Percentiles rank a stretch among this genome's conserved stretches.
These are phyloP conservation scores for Drosophila emarginata DNA, from an alignment of 2,888 invertebrate genomes.

Conservation along the genomic window DNA sequence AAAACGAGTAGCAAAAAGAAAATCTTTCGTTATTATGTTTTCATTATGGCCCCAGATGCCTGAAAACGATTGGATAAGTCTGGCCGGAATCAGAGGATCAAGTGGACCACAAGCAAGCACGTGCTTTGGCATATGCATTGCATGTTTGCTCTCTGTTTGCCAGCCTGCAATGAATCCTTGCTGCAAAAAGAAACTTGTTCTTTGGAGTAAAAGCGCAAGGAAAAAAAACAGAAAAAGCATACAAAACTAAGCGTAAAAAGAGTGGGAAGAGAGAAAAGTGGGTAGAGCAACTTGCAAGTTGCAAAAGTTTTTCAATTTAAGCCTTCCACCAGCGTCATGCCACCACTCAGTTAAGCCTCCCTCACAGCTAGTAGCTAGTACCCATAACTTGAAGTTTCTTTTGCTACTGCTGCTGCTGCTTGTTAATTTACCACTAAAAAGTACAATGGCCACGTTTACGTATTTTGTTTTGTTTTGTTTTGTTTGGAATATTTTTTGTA, in stretches of 20 bases:
- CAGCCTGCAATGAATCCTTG: constrained; percentile 59
- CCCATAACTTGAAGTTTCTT: constrained; percentile 17
- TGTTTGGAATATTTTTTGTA: neutral
- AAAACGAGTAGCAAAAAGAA: neutral
- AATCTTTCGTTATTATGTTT: constrained; percentile 6
- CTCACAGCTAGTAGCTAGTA: constrained; percentile 7
- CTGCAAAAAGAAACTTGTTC: constrained; percentile 38
- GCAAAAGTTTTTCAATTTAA: constrained; percentile 73
- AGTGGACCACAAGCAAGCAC: constrained; percentile 4
- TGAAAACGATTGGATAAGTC: neutral
- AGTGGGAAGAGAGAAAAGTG: neutral
- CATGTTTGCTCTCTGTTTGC: constrained; percentile 34
- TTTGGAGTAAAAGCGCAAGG: constrained; percentile 27
- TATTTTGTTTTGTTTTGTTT: neutral
- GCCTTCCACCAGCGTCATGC: constrained; percentile 28
- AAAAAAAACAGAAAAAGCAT: neutral
- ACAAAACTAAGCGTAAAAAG: neutral
- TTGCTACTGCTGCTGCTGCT: constrained; percentile 27
- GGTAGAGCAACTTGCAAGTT: constrained; percentile 60
- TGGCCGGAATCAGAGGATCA: constrained; percentile 10
- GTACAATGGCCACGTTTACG: constrained; percentile 60
- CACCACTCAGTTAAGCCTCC: neutral
- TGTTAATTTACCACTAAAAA: constrained; percentile 71
- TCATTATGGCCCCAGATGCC: constrained; percentile 1
- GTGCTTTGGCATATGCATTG: constrained; percentile 36